Evolutionary conservation across 1,140 invertebrate species (phyloP).

Genomic region (Hetaerina americana): DNA sequence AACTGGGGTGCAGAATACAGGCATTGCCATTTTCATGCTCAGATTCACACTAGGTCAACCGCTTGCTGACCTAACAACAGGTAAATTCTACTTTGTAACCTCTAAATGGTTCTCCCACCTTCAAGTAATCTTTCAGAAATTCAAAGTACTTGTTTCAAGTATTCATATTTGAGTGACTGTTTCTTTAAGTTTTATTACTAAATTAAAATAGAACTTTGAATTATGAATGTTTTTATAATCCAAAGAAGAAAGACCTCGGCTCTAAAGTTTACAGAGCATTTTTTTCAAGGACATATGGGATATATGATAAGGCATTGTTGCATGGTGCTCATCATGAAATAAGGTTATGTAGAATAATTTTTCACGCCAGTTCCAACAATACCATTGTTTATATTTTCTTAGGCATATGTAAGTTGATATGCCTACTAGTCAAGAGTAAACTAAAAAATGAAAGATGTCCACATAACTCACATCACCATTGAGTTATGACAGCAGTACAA

Average conservation of each 20-base stretch:
- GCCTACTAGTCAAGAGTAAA: too few species aligned
- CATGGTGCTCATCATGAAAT: too few species aligned
- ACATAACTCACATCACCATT: too few species aligned
- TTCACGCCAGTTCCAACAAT: too few species aligned
- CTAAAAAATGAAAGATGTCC: too few species aligned
- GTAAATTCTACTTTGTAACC: conserved; percentile 28
- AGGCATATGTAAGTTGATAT: too few species aligned
- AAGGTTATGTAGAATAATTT: too few species aligned
- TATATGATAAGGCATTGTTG: too few species aligned
- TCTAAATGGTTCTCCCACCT: conserved; percentile 10
- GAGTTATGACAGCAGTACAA: too few species aligned
- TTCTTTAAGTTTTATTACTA: neutral
- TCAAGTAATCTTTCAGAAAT: neutral
- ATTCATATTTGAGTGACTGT: conserved; percentile 14
- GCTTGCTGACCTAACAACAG: conserved; percentile 66
- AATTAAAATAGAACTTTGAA: neutral
- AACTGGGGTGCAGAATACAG: conserved; percentile 91
- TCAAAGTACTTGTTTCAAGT: neutral
- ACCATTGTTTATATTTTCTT: too few species aligned
- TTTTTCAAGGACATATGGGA: too few species aligned
- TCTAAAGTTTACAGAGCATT: neutral
- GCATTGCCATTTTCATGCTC: conserved; percentile 77
- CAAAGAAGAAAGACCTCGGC: neutral
- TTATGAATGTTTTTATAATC: neutral
- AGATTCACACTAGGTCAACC: conserved; percentile 54